Evolutionary conservation across 2,113 vertebrate species (phyloP), one percentile per base, ranked within the genome.

Genomic region (Solenodon paradoxus): DNA sequence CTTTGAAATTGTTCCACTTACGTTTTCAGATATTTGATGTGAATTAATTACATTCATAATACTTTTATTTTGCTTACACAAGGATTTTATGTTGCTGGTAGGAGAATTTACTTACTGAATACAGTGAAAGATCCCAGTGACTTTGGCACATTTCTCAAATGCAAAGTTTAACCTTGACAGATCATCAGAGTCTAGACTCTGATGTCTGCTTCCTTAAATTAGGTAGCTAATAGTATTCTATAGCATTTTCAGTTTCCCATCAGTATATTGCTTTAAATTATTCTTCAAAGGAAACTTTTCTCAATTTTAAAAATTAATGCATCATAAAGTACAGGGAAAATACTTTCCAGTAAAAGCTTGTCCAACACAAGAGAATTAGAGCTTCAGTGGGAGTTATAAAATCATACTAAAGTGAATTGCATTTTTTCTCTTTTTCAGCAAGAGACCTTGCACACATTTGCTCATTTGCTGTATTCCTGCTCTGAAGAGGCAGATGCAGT

Each of bases 381-480:
- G 32, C 35, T 47, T 75, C 86, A 77, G 5, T 92, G 90, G 59
- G 64, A 86, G 64, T 90, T 92, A 57, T 15, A 20, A 88, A 71
- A 72, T 63, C 74, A 11, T 66, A 61, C 77, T 53, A 38, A 89
- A 94, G 87, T 74, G 64, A 95, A 66, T 94, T 94, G 78, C 6
- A 9, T 63, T 68, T 68, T n/a, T 24, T 16, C 71, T 92, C 55
- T 30, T 84, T 86, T 89, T 95, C 85, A 96, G 64, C 61, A 83
- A 66, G 77, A 93, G 68, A 22, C 87, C 90, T 95, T 94, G 93
- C 9, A 2, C 82, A 40, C 94, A 87, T 92, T 97, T 93, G 17
- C 90, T 97, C 94, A 77, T 96, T 96, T 75, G 30, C 97, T 97
- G 95, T 98, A 88, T 93, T 97, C 94, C 90, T 97, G 94, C 95